Evolutionary conservation across 2,797 vertebrate species (phyloP), one percentile per base, ranked within the genome.

Genomic region (Eptatretus atami): DNA sequence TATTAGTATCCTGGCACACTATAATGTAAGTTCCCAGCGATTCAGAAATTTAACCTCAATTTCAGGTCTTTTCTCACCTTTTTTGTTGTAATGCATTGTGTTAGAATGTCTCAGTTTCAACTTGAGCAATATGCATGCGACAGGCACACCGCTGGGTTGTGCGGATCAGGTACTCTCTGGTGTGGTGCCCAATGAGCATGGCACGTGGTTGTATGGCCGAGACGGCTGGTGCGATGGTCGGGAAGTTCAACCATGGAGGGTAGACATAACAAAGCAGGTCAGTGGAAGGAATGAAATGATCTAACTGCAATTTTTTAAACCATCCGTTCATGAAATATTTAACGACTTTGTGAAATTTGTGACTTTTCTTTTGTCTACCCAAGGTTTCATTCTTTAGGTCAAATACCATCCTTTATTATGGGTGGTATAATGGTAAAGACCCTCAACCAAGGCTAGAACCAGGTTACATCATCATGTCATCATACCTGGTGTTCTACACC

Each of bases 141-240:
- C 64, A 81, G 78, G 78, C 13, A 63, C 73, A 0, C 67, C 74
- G 9, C 70, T 81, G 67, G 80, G 78, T 65, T 81, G 80, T 54
- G 66, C 78, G 9, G 15, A 65, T 66, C 68, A 60, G 14, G 78
- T 77, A 6, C 68, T 65, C 13, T 73, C 78, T 3, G 79, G 80
- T 1, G 78, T 74, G 0, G 77, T 81, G 6, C 80, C 80, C 1
- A 81, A 81, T 14, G 77, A 81, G 63, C 69, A 77, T 15, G 80
- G 80, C 15, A 81, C 80, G 0, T 81, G 80, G 80, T 72, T 81
- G 67, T 81, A 80, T 11, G 79, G 80, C 0, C 72, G 79, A 1
- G 78, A 71, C 2, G 80, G 80, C 67, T 81, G 80, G 80, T 81
- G 79, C 19, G 77, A 78, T 3, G 79, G 80, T 1, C 73, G 78